Evolutionary conservation across 2,888 invertebrate genomes (phyloP).

Genomic region (Bunonema sp.): DNA sequence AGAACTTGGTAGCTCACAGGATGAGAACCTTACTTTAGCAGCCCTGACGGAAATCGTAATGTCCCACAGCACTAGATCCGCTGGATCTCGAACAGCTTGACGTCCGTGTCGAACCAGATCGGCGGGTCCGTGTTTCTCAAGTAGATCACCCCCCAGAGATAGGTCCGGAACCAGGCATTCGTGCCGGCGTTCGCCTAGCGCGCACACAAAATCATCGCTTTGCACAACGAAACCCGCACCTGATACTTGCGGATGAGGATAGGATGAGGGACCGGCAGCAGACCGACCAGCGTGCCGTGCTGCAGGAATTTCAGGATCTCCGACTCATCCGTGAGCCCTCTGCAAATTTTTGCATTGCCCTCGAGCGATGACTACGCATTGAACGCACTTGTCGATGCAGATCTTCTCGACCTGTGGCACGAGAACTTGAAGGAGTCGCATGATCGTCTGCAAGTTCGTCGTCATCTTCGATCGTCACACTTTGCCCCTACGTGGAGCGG

Average conservation of each 20-base stretch:
- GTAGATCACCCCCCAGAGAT: conserved; percentile 99
- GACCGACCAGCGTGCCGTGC: conserved; percentile 88
- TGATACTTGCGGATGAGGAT: conserved; percentile 96
- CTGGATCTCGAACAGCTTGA: conserved; percentile 95
- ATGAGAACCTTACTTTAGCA: no score
- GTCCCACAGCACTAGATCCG: conserved; percentile 31
- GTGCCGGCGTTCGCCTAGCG: conserved; percentile 96
- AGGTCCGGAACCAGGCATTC: conserved; percentile 96
- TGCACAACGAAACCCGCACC: conserved; percentile 11
- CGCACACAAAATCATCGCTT: conserved; percentile 1
- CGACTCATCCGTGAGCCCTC: conserved; percentile 92
- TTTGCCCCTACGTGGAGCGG: no score
- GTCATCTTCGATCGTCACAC: no score
- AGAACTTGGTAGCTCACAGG: no score
- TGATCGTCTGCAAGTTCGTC: conserved; percentile 97
- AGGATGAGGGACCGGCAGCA: conserved; percentile 94
- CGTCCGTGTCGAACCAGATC: conserved; percentile 97
- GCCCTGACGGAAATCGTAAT: not conserved
- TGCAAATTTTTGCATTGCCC: conserved; percentile 45
- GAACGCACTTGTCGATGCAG: conserved; percentile 86
- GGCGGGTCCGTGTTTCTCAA: conserved; percentile 93
- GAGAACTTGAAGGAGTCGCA: conserved; percentile 87
- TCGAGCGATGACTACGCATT: not conserved
- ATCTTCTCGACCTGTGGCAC: conserved; percentile 99
- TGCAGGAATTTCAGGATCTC: conserved; percentile 96